phyloP scores from a whole-genome alignment of 2,888 invertebrate genomes.

The Agrochola litura region DNA sequence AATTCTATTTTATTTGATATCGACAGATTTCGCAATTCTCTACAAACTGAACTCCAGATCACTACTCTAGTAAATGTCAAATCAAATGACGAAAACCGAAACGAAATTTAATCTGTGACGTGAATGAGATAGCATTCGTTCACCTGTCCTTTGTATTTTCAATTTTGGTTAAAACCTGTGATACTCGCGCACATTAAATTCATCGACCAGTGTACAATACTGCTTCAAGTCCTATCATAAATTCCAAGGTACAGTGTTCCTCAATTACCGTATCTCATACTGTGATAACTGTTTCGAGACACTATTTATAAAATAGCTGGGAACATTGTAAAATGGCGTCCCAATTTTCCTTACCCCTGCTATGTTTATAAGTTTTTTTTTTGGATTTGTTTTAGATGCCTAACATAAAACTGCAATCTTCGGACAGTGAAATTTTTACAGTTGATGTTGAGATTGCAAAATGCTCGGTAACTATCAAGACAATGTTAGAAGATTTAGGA shows the following conservation, averaged over 20 bases:
- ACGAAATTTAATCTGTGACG: conserved; percentile 41
- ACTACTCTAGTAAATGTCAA: conserved; percentile 33
- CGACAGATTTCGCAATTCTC: background rate
- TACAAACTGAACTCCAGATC: background rate
- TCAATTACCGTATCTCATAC: background rate
- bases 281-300: conserved; percentile 19
- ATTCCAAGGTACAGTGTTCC: conserved; percentile 42
- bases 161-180: conserved; percentile 34
- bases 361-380: conserved; percentile 46
- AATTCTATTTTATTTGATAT: background rate
- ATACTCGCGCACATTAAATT: conserved; percentile 51
- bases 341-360: conserved; percentile 34
- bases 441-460: conserved; percentile 99
- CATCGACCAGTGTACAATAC: conserved; percentile 23
- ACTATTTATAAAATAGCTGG: conserved; percentile 61
- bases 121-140: conserved; percentile 51
- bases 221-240: conserved; percentile 23
- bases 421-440: conserved; percentile 98
- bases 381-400: conserved; percentile 93
- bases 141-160: conserved; percentile 44
- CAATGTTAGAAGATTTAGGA: conserved; percentile 98
- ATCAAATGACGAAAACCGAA: conserved; percentile 5
- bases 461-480: conserved; percentile 99
- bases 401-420: conserved; percentile 97
- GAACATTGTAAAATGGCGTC: conserved; percentile 66